phyloP scores from a whole-genome alignment of 1,140 invertebrate species.

The Fopius arisanus region DNA sequence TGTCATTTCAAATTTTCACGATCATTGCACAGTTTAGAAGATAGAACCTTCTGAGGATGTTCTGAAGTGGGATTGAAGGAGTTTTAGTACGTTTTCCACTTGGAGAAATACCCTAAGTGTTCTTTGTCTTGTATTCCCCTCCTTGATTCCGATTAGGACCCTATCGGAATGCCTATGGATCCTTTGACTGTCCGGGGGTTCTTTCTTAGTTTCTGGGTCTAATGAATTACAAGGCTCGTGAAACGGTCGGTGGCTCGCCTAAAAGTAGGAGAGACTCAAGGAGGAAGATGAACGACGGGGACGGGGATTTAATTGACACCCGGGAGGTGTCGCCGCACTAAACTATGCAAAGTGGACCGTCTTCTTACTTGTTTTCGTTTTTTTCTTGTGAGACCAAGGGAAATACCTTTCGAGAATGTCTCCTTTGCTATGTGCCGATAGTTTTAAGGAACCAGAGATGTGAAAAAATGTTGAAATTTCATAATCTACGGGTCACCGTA shows the following conservation, averaged over 20 bases:
- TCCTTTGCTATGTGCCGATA: not conserved
- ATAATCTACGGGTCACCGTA: conserved; percentile 7
- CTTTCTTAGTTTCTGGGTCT: not conserved
- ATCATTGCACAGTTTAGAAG: not conserved
- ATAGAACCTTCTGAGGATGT: not conserved
- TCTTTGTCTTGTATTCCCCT: conserved; percentile 1
- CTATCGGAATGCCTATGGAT: conserved; percentile 40
- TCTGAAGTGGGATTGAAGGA: not conserved
- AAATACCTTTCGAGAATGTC: not conserved
- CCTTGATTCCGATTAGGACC: conserved; percentile 42
- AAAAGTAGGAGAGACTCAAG: not conserved
- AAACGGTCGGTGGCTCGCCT: not conserved
- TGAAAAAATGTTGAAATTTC: conserved; percentile 15
- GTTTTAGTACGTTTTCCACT: not conserved
- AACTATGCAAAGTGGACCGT: conserved; percentile 57
- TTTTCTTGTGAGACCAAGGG: not conserved
- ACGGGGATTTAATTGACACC: conserved; percentile 53
- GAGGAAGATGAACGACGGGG: conserved; percentile 4
- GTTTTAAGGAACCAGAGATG: not conserved
- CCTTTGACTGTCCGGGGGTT: conserved; percentile 42
- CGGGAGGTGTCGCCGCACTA: conserved; percentile 57
- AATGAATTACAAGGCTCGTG: not conserved
- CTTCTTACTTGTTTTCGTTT: conserved; percentile 16
- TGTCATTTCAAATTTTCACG: not conserved
- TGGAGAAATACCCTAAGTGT: not conserved